A percentile compares a stretch with the other conserved stretches of the same genome.
These are phyloP conservation scores for Gasterosteus aculeatus DNA, from an alignment of 2,113 vertebrate species.

Conservation along the genomic window DNA sequence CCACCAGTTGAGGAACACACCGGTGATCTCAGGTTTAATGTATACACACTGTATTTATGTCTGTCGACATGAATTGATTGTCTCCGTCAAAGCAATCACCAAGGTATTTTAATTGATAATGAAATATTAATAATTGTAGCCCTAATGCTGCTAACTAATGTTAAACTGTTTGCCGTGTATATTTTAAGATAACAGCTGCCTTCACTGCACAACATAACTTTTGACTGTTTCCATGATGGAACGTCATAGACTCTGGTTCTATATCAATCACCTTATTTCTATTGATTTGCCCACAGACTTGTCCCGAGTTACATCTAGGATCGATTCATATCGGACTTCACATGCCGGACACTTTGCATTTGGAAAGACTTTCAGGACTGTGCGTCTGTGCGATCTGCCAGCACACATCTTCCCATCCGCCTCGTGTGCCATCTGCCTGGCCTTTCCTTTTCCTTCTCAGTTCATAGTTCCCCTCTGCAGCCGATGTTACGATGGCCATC, in stretches of 20 bases:
- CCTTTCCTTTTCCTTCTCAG: constrained; percentile 51
- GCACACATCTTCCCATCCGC: constrained; percentile 45
- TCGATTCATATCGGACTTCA: constrained; percentile 10
- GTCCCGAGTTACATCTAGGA: constrained; percentile 19
- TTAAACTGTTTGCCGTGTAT: not conserved
- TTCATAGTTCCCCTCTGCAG: constrained; percentile 45
- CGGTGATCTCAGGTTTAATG: not conserved
- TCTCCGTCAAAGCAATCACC: not conserved
- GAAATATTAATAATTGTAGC: not conserved
- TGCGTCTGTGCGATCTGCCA: constrained; percentile 46
- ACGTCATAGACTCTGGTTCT: not conserved
- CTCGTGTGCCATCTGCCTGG: constrained; percentile 62
- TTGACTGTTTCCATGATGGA: not conserved
- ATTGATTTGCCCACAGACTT: not conserved
- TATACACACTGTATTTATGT: not conserved
- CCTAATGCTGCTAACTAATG: too few relatives aligned
- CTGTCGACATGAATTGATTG: not conserved
- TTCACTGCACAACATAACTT: not conserved
- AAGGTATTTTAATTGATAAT: not conserved
- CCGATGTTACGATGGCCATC: constrained; percentile 44
- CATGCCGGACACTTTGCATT: constrained; percentile 31
- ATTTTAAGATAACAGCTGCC: not conserved
- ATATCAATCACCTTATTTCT: not conserved
- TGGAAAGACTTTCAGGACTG: constrained; percentile 34
- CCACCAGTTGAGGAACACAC: not conserved